A percentile compares a stretch with the other conserved stretches of the same genome.
Conservation (phyloP, 1,140 invertebrate species). For the Diabrotica undecimpunctata region DNA sequence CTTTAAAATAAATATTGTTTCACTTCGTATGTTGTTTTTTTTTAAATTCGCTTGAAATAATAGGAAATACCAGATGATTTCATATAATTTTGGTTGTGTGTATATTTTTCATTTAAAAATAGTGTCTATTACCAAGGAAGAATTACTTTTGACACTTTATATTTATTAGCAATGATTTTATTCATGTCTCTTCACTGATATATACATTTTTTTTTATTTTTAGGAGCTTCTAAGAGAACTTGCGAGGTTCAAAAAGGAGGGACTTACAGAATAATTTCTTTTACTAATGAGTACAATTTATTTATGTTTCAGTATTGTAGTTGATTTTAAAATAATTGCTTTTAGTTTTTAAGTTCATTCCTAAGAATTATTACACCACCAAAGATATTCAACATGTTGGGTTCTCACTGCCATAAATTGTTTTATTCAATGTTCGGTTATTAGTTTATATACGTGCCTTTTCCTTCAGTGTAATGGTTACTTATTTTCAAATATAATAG, state of each 20-base stretch:
- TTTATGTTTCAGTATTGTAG: slow-evolving; percentile 2
- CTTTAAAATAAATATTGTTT: too few relatives aligned
- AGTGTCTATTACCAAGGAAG: too few relatives aligned
- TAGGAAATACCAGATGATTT: too few relatives aligned
- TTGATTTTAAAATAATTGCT: background rate
- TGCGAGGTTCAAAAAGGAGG: slow-evolving; percentile 25
- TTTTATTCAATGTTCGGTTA: slow-evolving; percentile 1
- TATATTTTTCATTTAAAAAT: too few relatives aligned
- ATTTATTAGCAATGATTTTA: too few relatives aligned
- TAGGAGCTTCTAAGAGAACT: slow-evolving; percentile 51
- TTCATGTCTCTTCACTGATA: too few relatives aligned
- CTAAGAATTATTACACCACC: background rate
- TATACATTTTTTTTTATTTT: slow-evolving; percentile 23
- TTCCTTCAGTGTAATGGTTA: background rate
- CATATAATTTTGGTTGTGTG: too few relatives aligned
- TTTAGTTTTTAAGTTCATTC: background rate
- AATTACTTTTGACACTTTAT: too few relatives aligned
- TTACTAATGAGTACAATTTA: background rate
- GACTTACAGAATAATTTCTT: background rate
- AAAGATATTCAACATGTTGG: slow-evolving; percentile 5
- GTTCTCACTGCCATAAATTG: slow-evolving; percentile 14
- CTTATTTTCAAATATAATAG: too few relatives aligned
- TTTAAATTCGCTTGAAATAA: too few relatives aligned
- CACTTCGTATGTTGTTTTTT: too few relatives aligned
- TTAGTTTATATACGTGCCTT: slow-evolving; percentile 15